These are phyloP conservation scores for Syrmaticus mikado DNA, from an alignment of 2,113 vertebrate genomes.

Conservation along the genomic window DNA sequence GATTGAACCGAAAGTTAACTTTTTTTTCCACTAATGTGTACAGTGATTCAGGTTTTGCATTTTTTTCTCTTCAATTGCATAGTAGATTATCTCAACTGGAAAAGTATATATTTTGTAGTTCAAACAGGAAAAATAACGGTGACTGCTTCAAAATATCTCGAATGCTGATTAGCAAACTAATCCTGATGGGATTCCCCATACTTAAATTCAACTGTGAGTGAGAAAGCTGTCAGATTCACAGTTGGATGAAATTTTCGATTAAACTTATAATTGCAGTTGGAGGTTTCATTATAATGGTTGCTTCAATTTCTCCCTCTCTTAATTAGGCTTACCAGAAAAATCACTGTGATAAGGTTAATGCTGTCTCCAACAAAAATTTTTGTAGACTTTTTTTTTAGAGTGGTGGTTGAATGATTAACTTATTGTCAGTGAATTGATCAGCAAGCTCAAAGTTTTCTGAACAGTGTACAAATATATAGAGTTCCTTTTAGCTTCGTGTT, in stretches of 20 bases:
- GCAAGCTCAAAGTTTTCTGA: background rate
- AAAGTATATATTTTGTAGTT: background rate
- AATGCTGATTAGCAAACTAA: background rate
- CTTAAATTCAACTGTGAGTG: background rate
- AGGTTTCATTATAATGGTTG: background rate
- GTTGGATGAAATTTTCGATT: background rate
- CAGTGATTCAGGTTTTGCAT: background rate
- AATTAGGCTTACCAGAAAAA: background rate
- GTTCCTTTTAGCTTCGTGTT: background rate
- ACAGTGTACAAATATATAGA: background rate
- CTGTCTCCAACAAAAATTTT: background rate
- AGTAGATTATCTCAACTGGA: background rate
- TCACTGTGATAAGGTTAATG: background rate
- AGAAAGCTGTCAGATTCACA: background rate
- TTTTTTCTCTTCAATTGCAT: background rate
- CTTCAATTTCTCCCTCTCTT: constrained; percentile 12
- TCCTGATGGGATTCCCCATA: background rate
- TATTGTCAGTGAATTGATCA: background rate
- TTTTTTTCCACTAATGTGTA: background rate
- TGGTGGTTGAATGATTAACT: background rate
- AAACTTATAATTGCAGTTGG: background rate
- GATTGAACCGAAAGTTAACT: constrained; percentile 53
- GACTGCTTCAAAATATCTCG: background rate
- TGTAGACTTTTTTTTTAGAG: background rate
- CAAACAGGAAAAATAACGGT: background rate